Percentiles rank a stretch among this genome's conserved stretches.
phyloP scores from a whole-genome alignment of 2,888 invertebrate species.

The Mallateleia sp. region DNA sequence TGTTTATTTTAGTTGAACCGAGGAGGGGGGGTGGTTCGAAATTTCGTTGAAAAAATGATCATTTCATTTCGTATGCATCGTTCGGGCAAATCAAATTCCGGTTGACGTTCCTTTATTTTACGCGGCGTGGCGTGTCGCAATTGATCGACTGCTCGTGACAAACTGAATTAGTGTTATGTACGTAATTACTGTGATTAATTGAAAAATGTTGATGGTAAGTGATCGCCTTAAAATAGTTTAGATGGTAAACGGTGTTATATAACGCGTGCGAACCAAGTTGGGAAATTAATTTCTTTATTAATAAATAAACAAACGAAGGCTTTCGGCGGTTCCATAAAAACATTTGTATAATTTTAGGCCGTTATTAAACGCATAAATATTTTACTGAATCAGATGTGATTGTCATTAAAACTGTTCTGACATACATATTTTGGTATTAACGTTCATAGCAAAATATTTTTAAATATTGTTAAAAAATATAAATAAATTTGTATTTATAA shows the following conservation, averaged over 20 bases:
- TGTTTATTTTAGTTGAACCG: background rate
- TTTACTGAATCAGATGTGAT: too few species aligned
- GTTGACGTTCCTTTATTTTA: background rate
- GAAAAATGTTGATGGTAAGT: constrained; percentile 8
- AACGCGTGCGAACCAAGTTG: too few species aligned
- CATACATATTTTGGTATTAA: too few species aligned
- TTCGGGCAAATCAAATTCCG: background rate
- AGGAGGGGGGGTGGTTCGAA: background rate
- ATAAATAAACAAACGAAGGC: too few species aligned
- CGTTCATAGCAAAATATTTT: too few species aligned
- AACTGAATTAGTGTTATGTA: background rate
- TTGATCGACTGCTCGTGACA: background rate
- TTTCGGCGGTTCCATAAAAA: too few species aligned
- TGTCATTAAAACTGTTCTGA: too few species aligned
- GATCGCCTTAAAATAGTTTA: background rate
- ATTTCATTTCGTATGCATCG: background rate
- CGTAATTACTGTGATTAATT: constrained; percentile 8
- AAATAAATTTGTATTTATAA: too few species aligned
- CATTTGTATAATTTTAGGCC: too few species aligned
- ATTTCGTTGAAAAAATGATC: background rate
- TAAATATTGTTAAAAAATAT: too few species aligned
- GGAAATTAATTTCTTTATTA: too few species aligned
- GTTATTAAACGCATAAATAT: too few species aligned
- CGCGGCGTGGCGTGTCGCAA: background rate
- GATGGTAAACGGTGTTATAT: background rate